These are phyloP conservation scores for Homalodisca vitripennis DNA, from an alignment of 1,140 invertebrate species.

Conservation along the genomic window DNA sequence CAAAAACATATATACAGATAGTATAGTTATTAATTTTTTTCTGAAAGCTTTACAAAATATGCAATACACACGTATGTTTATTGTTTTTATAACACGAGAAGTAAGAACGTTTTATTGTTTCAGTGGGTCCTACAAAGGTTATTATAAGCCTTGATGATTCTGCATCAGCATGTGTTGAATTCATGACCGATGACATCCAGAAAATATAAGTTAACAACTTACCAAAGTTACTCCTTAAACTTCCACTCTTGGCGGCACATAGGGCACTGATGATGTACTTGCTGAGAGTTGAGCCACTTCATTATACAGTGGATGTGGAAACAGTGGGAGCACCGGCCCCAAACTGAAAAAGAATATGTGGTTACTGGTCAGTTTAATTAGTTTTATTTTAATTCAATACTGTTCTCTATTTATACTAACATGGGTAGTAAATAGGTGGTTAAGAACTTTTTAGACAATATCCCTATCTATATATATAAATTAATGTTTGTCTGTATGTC, in stretches of 20 bases:
- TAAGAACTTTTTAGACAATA: neutral
- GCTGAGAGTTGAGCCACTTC: conserved; percentile 98
- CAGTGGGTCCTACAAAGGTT: too few species aligned
- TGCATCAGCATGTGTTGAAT: too few species aligned
- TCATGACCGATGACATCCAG: too few species aligned
- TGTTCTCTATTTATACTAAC: neutral
- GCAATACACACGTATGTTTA: too few species aligned
- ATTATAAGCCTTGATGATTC: too few species aligned
- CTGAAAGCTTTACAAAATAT: too few species aligned
- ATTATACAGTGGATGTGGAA: conserved; percentile 99
- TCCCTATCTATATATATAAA: neutral
- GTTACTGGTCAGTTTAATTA: neutral
- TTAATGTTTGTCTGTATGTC: neutral
- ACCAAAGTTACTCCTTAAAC: conserved; percentile 74
- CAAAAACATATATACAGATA: too few species aligned
- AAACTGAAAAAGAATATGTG: conserved; percentile 64
- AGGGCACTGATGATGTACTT: conserved; percentile 93
- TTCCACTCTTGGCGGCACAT: conserved; percentile 99
- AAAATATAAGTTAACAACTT: neutral
- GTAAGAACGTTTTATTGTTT: too few species aligned
- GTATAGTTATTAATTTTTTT: too few species aligned
- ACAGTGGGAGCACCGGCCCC: conserved; percentile 98
- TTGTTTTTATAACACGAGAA: too few species aligned
- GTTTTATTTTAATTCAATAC: neutral
- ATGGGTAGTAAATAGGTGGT: neutral